Evolutionary conservation across 2,797 vertebrate species (phyloP).

Genomic region (Melanogrammus aeglefinus): DNA sequence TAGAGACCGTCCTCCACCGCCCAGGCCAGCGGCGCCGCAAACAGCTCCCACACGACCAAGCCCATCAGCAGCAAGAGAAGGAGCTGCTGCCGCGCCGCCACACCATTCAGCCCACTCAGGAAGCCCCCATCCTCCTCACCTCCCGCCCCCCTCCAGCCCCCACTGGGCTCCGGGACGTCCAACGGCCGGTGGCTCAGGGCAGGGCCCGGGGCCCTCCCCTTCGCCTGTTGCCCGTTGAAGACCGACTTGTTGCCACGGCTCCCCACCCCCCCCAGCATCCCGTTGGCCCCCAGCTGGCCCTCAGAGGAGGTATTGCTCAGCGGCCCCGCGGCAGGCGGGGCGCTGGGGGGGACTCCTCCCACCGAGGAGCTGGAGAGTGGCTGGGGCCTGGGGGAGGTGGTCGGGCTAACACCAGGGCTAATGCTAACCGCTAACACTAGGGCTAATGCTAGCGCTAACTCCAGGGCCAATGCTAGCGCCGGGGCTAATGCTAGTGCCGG

Average conservation of each 20-base stretch:
- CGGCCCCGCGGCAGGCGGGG: background rate
- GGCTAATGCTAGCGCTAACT: too few species aligned
- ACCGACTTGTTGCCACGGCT: background rate
- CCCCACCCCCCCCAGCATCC: background rate
- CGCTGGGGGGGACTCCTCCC: background rate
- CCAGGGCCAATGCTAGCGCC: too few species aligned
- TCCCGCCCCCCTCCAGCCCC: background rate
- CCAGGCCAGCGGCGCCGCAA: slow-evolving; percentile 74
- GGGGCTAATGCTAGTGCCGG: too few species aligned
- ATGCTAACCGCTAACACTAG: background rate
- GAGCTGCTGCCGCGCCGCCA: slow-evolving; percentile 69
- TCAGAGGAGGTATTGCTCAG: background rate
- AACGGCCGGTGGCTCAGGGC: slow-evolving; percentile 44
- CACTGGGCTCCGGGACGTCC: background rate
- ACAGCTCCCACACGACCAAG: slow-evolving; percentile 75
- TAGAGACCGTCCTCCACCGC: slow-evolving; percentile 81
- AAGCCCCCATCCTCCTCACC: slow-evolving; percentile 39
- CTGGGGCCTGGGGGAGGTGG: too few species aligned
- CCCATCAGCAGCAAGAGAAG: slow-evolving; percentile 76
- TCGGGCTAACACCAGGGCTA: background rate
- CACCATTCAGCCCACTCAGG: slow-evolving; percentile 61
- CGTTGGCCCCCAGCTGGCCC: background rate
- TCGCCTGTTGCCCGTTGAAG: background rate
- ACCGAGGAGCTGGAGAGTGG: background rate
- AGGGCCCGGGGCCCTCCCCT: background rate